Conservation (phyloP, 2,797 vertebrate species). For the Onychomys torridus region DNA sequence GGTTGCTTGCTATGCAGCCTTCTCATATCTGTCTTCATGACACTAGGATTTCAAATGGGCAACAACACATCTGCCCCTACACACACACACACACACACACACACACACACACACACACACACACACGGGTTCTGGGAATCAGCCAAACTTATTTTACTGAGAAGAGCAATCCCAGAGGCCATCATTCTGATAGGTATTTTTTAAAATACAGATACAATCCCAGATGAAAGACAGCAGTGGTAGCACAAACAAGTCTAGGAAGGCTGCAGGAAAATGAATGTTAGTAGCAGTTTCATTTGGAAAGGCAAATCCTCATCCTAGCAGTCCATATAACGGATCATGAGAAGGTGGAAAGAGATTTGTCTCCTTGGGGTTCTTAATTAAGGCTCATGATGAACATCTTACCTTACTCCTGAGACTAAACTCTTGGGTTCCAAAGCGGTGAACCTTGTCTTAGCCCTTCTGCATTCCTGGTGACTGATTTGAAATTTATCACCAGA, state of each 20-base stretch:
- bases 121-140: not conserved
- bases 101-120: too few species aligned
- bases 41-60: not conserved
- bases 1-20: not conserved
- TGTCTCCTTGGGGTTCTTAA: not conserved
- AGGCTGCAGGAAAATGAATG: not conserved
- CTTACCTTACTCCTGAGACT: not conserved
- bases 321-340: not conserved
- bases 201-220: not conserved
- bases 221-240: not conserved
- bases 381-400: not conserved
- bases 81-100: too few species aligned
- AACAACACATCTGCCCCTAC: not conserved
- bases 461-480: not conserved
- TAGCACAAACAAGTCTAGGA: not conserved
- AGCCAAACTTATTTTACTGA: not conserved
- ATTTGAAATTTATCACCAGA: conserved; percentile 35
- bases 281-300: not conserved
- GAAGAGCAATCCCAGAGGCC: fast-evolving
- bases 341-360: not conserved
- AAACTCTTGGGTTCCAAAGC: conserved; percentile 37
- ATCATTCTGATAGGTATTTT: not conserved
- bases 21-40: not conserved
- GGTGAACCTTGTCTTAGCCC: not conserved
- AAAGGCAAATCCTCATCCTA: not conserved